phyloP scores from a whole-genome alignment of 1,140 invertebrate genomes.

The Vanessa atalanta region DNA sequence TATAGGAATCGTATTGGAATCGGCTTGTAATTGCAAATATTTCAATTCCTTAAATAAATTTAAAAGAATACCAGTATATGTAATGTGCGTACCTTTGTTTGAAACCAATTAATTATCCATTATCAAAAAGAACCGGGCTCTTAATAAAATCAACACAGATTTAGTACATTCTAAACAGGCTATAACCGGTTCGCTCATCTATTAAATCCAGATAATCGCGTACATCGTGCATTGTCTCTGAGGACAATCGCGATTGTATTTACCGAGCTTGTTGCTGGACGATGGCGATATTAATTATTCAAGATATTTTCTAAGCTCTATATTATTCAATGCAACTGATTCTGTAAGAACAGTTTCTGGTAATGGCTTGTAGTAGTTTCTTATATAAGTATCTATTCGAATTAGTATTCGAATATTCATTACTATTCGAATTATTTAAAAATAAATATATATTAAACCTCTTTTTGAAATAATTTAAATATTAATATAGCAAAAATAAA shows the following conservation, averaged over 20 bases:
- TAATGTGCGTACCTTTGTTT: no score
- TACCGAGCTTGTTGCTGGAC: slow-evolving; percentile 29
- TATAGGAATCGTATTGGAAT: no score
- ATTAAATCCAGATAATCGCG: slow-evolving; percentile 19
- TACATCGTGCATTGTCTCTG: slow-evolving; percentile 24
- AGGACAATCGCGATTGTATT: slow-evolving; percentile 32
- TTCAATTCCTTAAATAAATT: no score
- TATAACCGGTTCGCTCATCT: slow-evolving; percentile 19
- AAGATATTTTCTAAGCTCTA: slow-evolving; percentile 17
- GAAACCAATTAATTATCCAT: no score
- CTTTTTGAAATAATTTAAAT: no score
- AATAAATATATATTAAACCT: no score
- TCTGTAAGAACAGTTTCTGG: neutral
- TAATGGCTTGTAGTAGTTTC: neutral
- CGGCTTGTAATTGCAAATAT: no score
- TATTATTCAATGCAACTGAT: neutral
- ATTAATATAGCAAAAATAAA: no score
- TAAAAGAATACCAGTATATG: no score
- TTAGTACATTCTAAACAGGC: slow-evolving; percentile 1
- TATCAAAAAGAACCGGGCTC: neutral
- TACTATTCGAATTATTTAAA: no score
- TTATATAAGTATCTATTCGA: no score
- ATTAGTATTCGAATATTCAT: no score
- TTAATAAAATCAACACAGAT: neutral
- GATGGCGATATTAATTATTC: slow-evolving; percentile 22